Evolutionary conservation across 2,888 invertebrate species (phyloP), one percentile per base, ranked within the genome.

Genomic region (Noctua pronuba): DNA sequence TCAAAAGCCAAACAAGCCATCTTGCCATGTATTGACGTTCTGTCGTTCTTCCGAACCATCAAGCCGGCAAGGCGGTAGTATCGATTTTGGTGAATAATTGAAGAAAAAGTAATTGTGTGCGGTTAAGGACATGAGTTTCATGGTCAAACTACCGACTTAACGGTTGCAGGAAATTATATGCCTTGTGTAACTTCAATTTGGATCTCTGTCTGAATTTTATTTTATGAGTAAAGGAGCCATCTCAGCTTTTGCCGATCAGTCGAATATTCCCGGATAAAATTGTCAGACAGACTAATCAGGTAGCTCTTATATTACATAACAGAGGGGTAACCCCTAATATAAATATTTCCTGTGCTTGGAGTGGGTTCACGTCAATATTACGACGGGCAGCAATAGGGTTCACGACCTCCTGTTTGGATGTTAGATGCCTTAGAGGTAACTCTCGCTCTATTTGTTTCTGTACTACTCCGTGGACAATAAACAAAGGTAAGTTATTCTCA

Each of bases 71-170:
- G 35, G 55, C 65, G 62, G 64, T 31, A 31, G 55, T 87, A 88
- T 87, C 62, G 87, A 87, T 84, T 87, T 41, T 41, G 21, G 66
- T 87, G 71, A 84, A 86, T 87, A 78, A 87, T 88, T 80, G 65
- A 88, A 75, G 49, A 73, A 82, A 77, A 78, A 46, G 49, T 73
- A 68, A 60, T 79, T 68, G 72, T 70, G n/a, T 67, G 60, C 66
- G 67, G 35, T 69, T 82, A 58, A 49, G n/a, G 60, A 60, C 62
- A 46, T 46, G 24, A 73, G 21, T 31, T 6, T 81, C 85, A 75
- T 44, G 81, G 72, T 73, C 66, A 64, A 44, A 28, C 4, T 24
- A 44, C 7, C 24, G 46, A 21, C 8, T 49, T 31, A 24, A 1
- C 18, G 16, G 31, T 8, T 60, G 58, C 38, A 28, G 49, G 24